Percentiles rank a stretch among this genome's conserved stretches.
phyloP scores from a whole-genome alignment of 2,888 invertebrate genomes.

The Drosophila mulleri region DNA sequence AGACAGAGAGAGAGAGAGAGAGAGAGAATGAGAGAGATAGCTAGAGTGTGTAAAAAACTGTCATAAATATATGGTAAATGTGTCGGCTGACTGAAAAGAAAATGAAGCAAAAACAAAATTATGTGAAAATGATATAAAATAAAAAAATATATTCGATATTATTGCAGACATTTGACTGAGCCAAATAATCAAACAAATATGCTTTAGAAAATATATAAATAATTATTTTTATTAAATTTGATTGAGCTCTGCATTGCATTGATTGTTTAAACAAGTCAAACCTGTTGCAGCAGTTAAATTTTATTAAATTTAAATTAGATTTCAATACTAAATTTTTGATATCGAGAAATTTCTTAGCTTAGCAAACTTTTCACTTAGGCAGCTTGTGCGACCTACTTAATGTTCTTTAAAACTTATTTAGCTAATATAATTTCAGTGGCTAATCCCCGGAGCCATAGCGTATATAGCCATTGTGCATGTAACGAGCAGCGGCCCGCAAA shows the following conservation, averaged over 20 bases:
- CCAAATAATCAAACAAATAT: no score
- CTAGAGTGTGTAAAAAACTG: background rate
- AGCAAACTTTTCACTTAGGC: background rate
- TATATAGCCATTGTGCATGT: slow-evolving; percentile 29
- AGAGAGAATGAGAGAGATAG: background rate
- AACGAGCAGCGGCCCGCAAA: slow-evolving; percentile 45
- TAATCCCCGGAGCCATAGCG: slow-evolving; percentile 7
- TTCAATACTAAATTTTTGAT: no score
- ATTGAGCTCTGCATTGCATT: no score
- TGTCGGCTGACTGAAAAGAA: slow-evolving; percentile 47
- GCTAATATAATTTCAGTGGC: background rate
- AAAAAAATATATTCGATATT: slow-evolving; percentile 17
- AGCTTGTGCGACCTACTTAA: background rate
- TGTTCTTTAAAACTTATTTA: background rate
- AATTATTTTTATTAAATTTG: background rate
- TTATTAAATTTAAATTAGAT: background rate
- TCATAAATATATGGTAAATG: slow-evolving; percentile 33
- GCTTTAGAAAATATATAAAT: no score
- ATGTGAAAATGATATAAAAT: slow-evolving; percentile 41
- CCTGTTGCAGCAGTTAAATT: no score
- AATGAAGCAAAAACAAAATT: slow-evolving; percentile 32
- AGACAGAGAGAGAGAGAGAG: background rate
- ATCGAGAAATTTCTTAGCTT: background rate
- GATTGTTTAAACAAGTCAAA: no score
- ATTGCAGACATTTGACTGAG: no score